Conservation (phyloP, 2,888 invertebrate genomes). For the Apamea crenata region DNA sequence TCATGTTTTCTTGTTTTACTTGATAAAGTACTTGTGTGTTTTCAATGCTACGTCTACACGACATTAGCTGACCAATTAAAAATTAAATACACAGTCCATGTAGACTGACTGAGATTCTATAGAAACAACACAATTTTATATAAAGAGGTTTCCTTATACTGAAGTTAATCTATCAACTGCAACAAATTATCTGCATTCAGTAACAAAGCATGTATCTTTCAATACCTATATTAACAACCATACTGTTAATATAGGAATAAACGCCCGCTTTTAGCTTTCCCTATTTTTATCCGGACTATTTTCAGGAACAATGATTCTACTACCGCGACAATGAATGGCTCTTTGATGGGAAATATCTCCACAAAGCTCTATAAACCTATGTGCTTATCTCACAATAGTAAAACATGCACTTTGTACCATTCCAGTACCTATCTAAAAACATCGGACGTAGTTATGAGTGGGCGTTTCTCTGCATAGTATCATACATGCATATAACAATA, state of each 20-base stretch:
- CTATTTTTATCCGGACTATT: conserved; percentile 49
- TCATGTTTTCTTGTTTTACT: too few species aligned
- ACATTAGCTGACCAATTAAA: conserved; percentile 8
- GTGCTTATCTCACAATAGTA: conserved; percentile 35
- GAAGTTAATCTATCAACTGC: conserved; percentile 4
- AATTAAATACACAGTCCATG: conserved; percentile 4
- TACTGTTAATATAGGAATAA: conserved; percentile 20
- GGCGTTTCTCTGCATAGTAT: conserved; percentile 42
- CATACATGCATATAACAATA: conserved; percentile 22
- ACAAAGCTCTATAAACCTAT: conserved; percentile 19
- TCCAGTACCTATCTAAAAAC: conserved; percentile 50
- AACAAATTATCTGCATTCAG: background rate
- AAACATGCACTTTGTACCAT: conserved; percentile 37
- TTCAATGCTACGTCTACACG: background rate
- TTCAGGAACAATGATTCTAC: conserved; percentile 30
- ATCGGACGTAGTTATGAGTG: conserved; percentile 32
- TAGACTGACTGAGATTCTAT: conserved; percentile 1
- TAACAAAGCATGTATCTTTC: conserved; percentile 6
- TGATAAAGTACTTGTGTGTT: background rate
- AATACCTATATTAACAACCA: background rate
- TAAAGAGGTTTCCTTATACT: conserved; percentile 6
- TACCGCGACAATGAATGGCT: conserved; percentile 23
- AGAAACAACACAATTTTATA: conserved; percentile 10
- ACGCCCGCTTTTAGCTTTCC: conserved; percentile 25
- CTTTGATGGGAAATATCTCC: conserved; percentile 38